Conservation (phyloP, 2,797 vertebrate species). For the Balearica regulorum region DNA sequence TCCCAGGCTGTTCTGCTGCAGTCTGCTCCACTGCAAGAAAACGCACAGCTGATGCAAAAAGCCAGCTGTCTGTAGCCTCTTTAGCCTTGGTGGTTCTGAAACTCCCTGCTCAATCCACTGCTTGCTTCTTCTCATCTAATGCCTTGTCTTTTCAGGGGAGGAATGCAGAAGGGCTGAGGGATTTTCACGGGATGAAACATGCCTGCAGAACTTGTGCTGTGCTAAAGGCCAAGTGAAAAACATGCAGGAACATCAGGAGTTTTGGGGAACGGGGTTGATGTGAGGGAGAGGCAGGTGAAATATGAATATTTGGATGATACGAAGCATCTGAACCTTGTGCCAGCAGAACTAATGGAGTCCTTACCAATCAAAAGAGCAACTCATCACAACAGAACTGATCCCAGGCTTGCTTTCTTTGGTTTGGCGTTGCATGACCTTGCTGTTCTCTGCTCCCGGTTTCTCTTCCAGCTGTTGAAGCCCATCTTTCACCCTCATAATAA, state of each 20-base stretch:
- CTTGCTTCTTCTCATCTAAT: not conserved
- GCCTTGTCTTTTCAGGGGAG: not conserved
- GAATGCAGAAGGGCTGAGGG: not conserved
- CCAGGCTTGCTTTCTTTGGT: not conserved
- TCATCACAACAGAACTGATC: not conserved
- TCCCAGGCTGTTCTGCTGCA: not conserved
- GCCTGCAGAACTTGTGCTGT: not conserved
- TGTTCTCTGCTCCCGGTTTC: not conserved
- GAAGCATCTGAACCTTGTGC: not conserved
- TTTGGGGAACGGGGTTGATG: not conserved
- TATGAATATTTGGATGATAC: not conserved
- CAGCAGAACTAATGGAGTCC: not conserved
- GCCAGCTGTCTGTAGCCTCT: not conserved
- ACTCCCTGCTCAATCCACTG: not conserved
- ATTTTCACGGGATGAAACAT: not conserved
- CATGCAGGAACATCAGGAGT: not conserved
- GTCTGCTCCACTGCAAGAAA: not conserved
- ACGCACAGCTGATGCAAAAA: not conserved
- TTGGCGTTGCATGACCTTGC: not conserved
- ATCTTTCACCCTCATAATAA: not conserved
- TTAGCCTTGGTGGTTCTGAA: not conserved
- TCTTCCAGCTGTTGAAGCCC: not conserved
- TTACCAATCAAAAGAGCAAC: not conserved
- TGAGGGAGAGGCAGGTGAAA: not conserved
- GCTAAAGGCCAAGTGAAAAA: rapidly evolving